Percentiles rank a stretch among this genome's conserved stretches.
Conservation (phyloP, 2,113 vertebrate genomes). For the Gymnocephalus cernua region DNA sequence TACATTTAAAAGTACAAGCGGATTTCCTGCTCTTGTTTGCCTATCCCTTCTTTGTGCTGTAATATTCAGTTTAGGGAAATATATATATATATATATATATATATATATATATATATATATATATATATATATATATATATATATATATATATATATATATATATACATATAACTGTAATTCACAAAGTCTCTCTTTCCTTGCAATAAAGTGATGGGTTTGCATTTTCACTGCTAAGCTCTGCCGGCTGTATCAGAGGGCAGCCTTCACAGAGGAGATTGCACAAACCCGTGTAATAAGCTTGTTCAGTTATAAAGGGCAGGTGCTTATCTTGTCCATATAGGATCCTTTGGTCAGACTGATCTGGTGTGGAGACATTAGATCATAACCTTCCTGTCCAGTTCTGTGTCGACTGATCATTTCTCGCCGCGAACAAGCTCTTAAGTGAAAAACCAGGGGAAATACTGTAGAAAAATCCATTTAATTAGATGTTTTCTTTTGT, state of each 20-base stretch:
- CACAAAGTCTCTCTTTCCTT: conserved; percentile 53
- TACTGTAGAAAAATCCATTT: conserved; percentile 16
- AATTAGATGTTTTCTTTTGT: conserved; percentile 10
- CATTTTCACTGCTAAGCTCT: conserved; percentile 58
- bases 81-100: too few species aligned
- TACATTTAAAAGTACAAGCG: conserved; percentile 61
- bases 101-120: too few species aligned
- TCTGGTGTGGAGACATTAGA: conserved; percentile 48
- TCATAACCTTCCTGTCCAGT: conserved; percentile 64
- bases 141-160: too few species aligned
- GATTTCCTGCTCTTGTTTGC: conserved; percentile 67
- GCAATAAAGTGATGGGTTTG: conserved; percentile 68
- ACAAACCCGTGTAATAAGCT: conserved; percentile 42
- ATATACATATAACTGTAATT: too few species aligned
- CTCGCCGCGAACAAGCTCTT: not conserved
- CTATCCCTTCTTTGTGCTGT: conserved; percentile 64
- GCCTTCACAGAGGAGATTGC: conserved; percentile 32
- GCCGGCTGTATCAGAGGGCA: conserved; percentile 54
- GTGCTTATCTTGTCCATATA: conserved; percentile 58
- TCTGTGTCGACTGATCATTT: conserved; percentile 26
- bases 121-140: too few species aligned
- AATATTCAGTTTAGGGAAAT: too few species aligned
- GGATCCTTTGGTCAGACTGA: conserved; percentile 52
- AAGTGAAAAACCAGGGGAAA: conserved; percentile 3
- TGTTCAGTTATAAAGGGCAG: conserved; percentile 64